These are phyloP conservation scores for Masticophis lateralis DNA, from an alignment of 2,797 vertebrate species.

Conservation along the genomic window DNA sequence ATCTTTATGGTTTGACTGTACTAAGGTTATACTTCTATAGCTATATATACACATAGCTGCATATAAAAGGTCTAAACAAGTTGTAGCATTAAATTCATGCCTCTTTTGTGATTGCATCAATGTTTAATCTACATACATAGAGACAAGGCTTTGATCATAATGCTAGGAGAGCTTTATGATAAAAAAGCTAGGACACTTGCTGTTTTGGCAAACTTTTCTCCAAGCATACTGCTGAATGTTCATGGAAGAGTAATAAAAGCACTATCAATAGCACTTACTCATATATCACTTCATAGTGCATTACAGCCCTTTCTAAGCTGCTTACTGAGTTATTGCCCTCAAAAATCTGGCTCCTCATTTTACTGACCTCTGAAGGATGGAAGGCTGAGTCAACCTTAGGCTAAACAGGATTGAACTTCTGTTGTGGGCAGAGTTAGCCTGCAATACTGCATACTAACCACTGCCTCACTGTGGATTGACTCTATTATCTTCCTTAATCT, in stretches of 20 bases:
- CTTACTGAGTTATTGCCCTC: neutral
- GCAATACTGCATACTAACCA: neutral
- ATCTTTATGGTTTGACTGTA: neutral
- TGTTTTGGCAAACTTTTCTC: neutral
- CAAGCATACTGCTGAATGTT: neutral
- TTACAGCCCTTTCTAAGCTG: no score
- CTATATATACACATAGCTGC: no score
- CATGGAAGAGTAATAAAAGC: neutral
- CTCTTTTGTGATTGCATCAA: neutral
- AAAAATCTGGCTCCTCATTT: neutral
- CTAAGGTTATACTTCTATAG: neutral
- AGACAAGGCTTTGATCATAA: neutral
- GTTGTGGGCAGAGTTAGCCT: neutral
- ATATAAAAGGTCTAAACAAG: neutral
- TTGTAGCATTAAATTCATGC: neutral
- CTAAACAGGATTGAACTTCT: neutral
- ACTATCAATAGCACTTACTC: no score
- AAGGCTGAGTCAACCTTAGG: neutral
- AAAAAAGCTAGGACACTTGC: neutral
- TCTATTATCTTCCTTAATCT: neutral
- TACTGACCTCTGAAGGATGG: neutral
- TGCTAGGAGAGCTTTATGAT: neutral
- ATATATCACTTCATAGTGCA: no score
- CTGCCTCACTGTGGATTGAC: neutral
- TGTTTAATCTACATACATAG: neutral